Conservation (phyloP, 2,113 vertebrate genomes). For the Toxostoma redivivum region DNA sequence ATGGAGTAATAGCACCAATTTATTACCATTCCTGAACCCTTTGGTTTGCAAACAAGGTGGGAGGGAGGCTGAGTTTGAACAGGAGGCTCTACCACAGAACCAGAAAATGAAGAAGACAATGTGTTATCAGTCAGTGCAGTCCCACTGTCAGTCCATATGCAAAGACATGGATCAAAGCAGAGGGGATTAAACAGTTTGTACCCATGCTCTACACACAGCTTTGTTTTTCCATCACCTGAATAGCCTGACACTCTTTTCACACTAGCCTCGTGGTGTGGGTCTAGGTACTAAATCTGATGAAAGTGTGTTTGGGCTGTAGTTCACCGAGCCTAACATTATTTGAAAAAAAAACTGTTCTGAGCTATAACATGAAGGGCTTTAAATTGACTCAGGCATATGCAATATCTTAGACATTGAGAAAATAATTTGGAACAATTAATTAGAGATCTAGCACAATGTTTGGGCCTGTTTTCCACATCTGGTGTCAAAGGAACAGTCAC, state of each 20-base stretch:
- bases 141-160: background rate
- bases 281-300: background rate
- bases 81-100: background rate
- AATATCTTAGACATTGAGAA: background rate
- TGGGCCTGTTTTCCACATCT: background rate
- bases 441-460: background rate
- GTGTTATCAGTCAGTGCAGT: background rate
- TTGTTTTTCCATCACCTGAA: background rate
- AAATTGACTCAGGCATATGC: background rate
- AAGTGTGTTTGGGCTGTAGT: background rate
- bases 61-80: background rate
- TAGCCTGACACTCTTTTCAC: background rate
- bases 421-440: background rate
- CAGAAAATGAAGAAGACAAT: background rate
- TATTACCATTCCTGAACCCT: background rate
- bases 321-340: background rate
- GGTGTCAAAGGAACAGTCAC: background rate
- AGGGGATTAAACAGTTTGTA: background rate
- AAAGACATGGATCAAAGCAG: background rate
- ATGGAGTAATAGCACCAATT: background rate
- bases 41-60: background rate
- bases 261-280: background rate
- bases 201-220: background rate
- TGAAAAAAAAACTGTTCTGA: background rate
- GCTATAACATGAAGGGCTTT: background rate